phyloP scores from a whole-genome alignment of 2,888 invertebrate genomes.

The Platynereis dumerilii region DNA sequence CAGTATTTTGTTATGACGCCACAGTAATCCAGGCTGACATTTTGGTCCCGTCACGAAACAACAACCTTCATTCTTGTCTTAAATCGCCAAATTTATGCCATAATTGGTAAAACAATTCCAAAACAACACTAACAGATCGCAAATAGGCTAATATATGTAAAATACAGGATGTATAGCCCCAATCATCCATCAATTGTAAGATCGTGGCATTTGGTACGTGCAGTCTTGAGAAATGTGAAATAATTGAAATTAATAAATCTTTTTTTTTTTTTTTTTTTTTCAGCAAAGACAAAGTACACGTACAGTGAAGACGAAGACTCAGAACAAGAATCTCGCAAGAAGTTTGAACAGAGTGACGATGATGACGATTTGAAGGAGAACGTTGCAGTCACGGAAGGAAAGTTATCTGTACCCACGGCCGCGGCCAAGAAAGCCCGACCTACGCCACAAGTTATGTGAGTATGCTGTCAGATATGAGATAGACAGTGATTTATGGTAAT shows the following conservation, averaged over 20 bases:
- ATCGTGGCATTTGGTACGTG: too few relatives aligned
- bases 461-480: background rate
- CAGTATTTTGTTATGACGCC: too few relatives aligned
- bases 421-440: background rate
- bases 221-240: background rate
- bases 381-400: background rate
- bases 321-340: conserved; percentile 1
- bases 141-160: too few relatives aligned
- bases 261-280: too few relatives aligned
- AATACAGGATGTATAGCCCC: too few relatives aligned
- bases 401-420: background rate
- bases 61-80: too few relatives aligned
- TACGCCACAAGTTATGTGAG: background rate
- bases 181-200: too few relatives aligned
- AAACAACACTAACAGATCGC: too few relatives aligned
- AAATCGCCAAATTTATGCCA: too few relatives aligned
- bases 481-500: background rate
- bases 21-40: too few relatives aligned
- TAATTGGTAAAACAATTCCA: too few relatives aligned
- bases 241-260: background rate
- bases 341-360: conserved; percentile 5
- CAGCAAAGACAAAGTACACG: conserved; percentile 19
- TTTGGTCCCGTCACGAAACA: too few relatives aligned
- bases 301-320: conserved; percentile 13
- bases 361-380: conserved; percentile 12